phyloP scores from a whole-genome alignment of 2,113 vertebrate species.

The Passer montanus region DNA sequence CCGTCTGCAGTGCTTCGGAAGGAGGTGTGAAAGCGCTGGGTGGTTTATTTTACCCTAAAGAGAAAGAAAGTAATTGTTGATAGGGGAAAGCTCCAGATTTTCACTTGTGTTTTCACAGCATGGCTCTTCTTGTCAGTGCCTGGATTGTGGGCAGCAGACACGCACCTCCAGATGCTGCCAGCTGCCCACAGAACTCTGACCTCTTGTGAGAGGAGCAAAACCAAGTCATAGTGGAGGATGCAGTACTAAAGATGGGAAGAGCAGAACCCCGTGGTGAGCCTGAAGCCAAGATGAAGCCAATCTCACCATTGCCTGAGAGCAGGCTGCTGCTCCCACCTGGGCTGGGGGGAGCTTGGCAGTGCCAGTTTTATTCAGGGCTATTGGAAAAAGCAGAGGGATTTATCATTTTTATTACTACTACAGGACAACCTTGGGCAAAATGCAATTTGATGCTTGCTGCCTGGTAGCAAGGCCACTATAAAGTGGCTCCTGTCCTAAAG shows the following conservation, averaged over 20 bases:
- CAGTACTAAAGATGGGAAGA: not conserved
- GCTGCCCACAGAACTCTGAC: not conserved
- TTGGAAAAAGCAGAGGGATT: not conserved
- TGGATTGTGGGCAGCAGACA: not conserved
- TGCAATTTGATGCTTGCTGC: not conserved
- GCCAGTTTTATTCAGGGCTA: not conserved
- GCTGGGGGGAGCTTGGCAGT: not conserved
- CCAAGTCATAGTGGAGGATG: fast-evolving
- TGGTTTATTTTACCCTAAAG: not conserved
- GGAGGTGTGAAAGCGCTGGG: not conserved
- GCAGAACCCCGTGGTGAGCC: not conserved
- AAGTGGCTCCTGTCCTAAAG: not conserved
- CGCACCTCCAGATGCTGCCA: not conserved
- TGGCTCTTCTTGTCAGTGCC: not conserved
- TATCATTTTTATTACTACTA: not conserved
- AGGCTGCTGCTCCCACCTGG: not conserved
- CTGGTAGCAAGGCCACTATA: not conserved
- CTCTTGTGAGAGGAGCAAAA: not conserved
- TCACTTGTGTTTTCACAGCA: fast-evolving
- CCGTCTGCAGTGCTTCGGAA: not conserved
- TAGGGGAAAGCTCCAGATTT: not conserved
- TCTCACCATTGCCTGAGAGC: fast-evolving
- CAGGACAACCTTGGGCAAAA: not conserved
- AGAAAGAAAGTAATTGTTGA: not conserved
- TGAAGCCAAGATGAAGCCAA: not conserved